Evolutionary conservation across 2,888 invertebrate genomes (phyloP), one percentile per base, ranked within the genome.

Genomic region (Anthophora plumipes): DNA sequence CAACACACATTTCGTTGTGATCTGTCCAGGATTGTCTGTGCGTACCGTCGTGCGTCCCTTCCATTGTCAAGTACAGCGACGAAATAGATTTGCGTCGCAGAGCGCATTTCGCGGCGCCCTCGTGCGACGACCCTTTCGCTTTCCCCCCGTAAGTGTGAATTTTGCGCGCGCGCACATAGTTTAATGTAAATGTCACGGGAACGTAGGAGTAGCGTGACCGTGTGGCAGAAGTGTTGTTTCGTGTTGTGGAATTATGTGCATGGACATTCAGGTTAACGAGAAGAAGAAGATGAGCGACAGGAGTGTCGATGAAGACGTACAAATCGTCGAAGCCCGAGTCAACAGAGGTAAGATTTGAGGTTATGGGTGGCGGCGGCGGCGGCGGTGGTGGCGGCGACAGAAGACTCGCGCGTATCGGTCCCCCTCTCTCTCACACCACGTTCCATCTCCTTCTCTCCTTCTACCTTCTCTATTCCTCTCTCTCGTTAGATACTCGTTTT

Each of bases 201-300:
- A 83, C 80, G 86, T 67, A 78, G 68, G 78, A 86, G 87, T 86
- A 77, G 85, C 86, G 88, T 89, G 83, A 48, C 87, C 86, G 88
- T 81, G 88, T 83, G 84, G 87, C 88, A 85, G 69, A 86, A 85
- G 88, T 89, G 88, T 87, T 84, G 79, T 86, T 75, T 87, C 81
- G 89, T 85, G 83, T 74, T 84, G 85, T 84, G 83, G 89, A 92
- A 92, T 92, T 92, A 93, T 93, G 93, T 93, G 93, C 88, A 92
- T 93, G 92, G 93, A 93, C 89, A 88, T 93, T 87, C 92, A 91
- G 89, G 87, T 89, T 91, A 92, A 89, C 90, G 91, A 92, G 88
- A 91, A 89, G 88, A 90, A 89, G 88, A 91, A 89, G 89, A 93
- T 92, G 93, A 92, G 88, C 79, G 92, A 93, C 89, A 90, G 88